Percentiles rank a stretch among this genome's conserved stretches.
Conservation (phyloP, 2,888 invertebrate genomes). For the Andrena bucephala region DNA sequence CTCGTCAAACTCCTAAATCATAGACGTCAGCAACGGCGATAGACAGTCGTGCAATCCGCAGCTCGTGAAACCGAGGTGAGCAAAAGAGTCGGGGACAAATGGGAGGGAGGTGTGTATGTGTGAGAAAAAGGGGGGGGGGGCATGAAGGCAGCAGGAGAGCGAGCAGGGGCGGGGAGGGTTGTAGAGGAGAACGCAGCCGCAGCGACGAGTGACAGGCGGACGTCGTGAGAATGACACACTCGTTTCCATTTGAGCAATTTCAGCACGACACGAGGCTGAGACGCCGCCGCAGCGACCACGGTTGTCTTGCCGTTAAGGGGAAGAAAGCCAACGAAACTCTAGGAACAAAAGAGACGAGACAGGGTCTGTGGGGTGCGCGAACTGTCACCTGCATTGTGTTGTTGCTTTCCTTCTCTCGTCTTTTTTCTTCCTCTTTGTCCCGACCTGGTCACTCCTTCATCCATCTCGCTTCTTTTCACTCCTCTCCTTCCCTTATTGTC, state of each 20-base stretch:
- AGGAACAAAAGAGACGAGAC: conserved; percentile 77
- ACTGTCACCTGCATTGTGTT: conserved; percentile 83
- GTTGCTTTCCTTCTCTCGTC: conserved; percentile 66
- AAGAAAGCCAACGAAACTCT: conserved; percentile 79
- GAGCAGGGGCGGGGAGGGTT: conserved; percentile 16
- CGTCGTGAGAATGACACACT: conserved; percentile 77
- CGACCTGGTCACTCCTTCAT: conserved; percentile 18
- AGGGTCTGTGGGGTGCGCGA: conserved; percentile 74
- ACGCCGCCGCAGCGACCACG: conserved; percentile 67
- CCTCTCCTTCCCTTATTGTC: conserved; percentile 18
- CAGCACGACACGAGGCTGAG: conserved; percentile 70
- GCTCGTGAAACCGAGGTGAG: conserved; percentile 38
- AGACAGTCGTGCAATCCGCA: conserved; percentile 36
- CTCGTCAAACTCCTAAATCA: conserved; percentile 50
- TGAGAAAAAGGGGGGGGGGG: neutral
- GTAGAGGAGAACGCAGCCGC: conserved; percentile 40
- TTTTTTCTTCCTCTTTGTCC: conserved; percentile 54
- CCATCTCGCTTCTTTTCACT: neutral
- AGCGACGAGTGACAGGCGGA: conserved; percentile 70
- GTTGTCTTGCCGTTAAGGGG: conserved; percentile 75
- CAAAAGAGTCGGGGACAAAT: conserved; percentile 31
- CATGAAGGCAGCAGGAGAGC: neutral
- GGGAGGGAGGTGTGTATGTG: neutral
- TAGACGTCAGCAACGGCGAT: conserved; percentile 34
- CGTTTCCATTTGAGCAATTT: conserved; percentile 79